Base-by-base conservation (phyloP, 1,140 invertebrate genomes). In the Pinna nobilis region DNA sequence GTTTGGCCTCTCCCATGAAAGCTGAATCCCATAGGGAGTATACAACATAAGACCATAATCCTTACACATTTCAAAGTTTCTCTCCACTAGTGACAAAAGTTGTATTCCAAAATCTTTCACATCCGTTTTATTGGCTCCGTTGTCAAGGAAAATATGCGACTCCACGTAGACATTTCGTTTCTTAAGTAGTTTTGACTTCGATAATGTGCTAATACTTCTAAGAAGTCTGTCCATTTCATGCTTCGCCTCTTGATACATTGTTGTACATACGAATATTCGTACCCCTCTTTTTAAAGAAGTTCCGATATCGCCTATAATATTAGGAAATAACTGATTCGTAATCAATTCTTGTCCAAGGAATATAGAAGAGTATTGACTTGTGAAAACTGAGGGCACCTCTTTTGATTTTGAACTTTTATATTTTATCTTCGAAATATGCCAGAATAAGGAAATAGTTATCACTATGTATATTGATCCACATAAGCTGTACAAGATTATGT, bases 91-190 rank as follows among this genome's bases (percentile, higher is more conserved):
- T 11, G 30, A 66, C 1, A 84, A 44, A 7, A 86, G 61, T 39
- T 86, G 83, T n/a, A 74, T 61, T n/a, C 80, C 83, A 55, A 79
- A 81, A 3, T 65, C 30, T 33, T 81, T 86, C 23, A 84, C 66
- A 30, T 73, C 39, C 4, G 63, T 65, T 11, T 66, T 69, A 23
- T 44, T 51, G 7, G 77, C 65, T 13, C 82, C 82, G 66, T 80
- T 85, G 55, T 86, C 84, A 47, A 86, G 66, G 49, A 86, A 84
- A 18, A 86, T 76, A 51, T 86, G 84, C 2, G 83, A 78, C 59
- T 86, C 82, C 0, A 86, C 37, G 6, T 68, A 41, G 13, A 82
- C 55, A 35, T 76, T 66, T 11, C 64, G 32, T 11, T 64, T 32
- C 18, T 64, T 55, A 1, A 80, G 61, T 35, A 71, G 39, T 30